Base-by-base conservation (phyloP, 2,888 invertebrate genomes). In the Parnassius smintheus region DNA sequence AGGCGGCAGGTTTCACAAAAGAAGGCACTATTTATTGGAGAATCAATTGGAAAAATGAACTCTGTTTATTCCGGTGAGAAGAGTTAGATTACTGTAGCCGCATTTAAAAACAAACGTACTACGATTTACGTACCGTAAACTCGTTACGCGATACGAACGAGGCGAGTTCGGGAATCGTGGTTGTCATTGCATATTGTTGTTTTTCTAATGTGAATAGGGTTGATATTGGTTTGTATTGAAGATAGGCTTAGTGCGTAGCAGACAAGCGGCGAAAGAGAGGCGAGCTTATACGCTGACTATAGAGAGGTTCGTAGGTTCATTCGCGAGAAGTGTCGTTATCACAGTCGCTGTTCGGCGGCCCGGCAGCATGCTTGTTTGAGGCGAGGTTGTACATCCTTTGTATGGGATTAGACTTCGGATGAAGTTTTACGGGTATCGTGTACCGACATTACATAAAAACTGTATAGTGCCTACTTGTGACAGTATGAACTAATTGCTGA, bases 71-170 rank as follows among this genome's bases (percentile, higher is more conserved):
- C 71, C 73, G 72, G 77, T 72, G 80, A 78, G 80, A 89, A 89
- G 88, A 87, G 78, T 82, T 76, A 85, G 83, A 89, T 89, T 88
- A 85, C 81, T 76, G 76, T 88, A 83, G 84, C 87, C 72, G 71
- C 74, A 73, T 78, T 80, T 77, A 83, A 87, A 87, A 88, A 87
- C 88, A 89, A 89, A 89, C 88, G 84, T 83, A 89, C 88, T 84
- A 86, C 88, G 86, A 86, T 90, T 90, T 88, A 89, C 88, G 90
- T 88, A 88, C 88, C 88, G 89, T 90, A 90, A 90, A 88, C 88
- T 89, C 88, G 88, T 88, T 88, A 88, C 86, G 85, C 83, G 84
- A 83, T 83, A 75, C 74, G 78, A 83, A 80, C 82, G 84, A 84
- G 80, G 77, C 80, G 83, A 79, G 81, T 81, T 80, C 77, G 81